Conservation (phyloP, 2,888 invertebrate genomes). For the Mythimna lalbum region DNA sequence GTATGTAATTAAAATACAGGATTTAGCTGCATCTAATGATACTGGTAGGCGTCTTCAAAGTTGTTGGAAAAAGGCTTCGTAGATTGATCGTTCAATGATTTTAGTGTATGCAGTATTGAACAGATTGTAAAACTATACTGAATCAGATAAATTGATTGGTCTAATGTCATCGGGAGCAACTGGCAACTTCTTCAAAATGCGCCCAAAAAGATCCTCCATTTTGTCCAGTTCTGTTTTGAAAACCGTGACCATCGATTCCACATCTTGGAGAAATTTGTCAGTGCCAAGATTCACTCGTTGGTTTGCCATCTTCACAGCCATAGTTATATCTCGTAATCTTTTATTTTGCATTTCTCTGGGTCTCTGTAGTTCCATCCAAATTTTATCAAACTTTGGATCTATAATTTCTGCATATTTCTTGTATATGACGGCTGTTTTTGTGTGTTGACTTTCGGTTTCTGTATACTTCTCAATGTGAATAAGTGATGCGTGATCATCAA, state of each 20-base stretch:
- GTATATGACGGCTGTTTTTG: neutral
- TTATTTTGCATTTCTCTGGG: neutral
- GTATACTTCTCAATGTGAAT: neutral
- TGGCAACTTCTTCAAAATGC: conserved; percentile 67
- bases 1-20: neutral
- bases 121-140: neutral
- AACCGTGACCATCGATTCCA: conserved; percentile 67
- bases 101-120: neutral
- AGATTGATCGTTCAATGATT: too few species aligned
- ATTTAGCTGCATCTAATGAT: neutral
- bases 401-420: neutral
- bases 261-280: conserved; percentile 70
- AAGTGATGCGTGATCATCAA: neutral
- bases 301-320: conserved; percentile 30
- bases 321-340: conserved; percentile 22
- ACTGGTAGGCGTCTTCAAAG: neutral
- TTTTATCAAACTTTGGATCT: neutral
- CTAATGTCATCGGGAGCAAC: conserved; percentile 28
- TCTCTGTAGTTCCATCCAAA: conserved; percentile 10
- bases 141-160: neutral
- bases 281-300: conserved; percentile 62
- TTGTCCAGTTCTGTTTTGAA: conserved; percentile 67
- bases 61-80: neutral
- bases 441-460: neutral
- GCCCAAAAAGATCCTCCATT: conserved; percentile 59